Evolutionary conservation across 2,797 vertebrate genomes (phyloP), one percentile per base, ranked within the genome.

Genomic region (Brotogeris chrysoptera): DNA sequence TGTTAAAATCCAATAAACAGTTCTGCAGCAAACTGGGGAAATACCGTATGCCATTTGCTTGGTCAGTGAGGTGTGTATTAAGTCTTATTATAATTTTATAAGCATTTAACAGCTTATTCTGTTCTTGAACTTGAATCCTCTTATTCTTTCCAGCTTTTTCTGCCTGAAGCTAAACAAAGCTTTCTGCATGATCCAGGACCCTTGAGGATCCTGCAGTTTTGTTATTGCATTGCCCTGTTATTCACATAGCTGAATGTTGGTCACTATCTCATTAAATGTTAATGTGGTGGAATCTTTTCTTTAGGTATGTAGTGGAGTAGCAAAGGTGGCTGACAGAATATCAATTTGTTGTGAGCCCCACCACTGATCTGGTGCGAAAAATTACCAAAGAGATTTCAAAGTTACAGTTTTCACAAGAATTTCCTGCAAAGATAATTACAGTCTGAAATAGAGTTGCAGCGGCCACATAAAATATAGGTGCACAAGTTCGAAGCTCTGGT

Each of bases 1-100:
- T 99, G 93, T 95, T 99, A 95, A 99, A 99, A 97, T 98, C 99
- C 95, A 99, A 99, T 96, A 99, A 99, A 59, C 99, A 99, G 83
- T 99, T 99, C 96, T 99, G 99, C 89, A 98, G 97, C 98, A 99
- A 99, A 96, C 95, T 99, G 95, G 99, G 99, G 32, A 99, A 99
- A 95, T 99, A 99, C 94, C 98, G 98, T 10, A 99, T 99, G 99
- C 99, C 99, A 0, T 99, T 99, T 83, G 99, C 99, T 39, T 99
- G 99, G 99, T 98, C 99, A 4, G 97, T 99, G 90, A 99, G 99
- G 99, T 99, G 97, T 89, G 98, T 98, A 46, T 79, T 65, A 20
- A 60, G 34, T 70, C 30, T 50, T 83, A 57, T 69, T 41, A 38
- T 66, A 6, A 24, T 72, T 94, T 90, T 59, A n/a, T 82, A 41